Percentiles rank a stretch among this genome's conserved stretches.
phyloP scores from a whole-genome alignment of 2,888 invertebrate genomes.

The Rotaria magnacalcarata region DNA sequence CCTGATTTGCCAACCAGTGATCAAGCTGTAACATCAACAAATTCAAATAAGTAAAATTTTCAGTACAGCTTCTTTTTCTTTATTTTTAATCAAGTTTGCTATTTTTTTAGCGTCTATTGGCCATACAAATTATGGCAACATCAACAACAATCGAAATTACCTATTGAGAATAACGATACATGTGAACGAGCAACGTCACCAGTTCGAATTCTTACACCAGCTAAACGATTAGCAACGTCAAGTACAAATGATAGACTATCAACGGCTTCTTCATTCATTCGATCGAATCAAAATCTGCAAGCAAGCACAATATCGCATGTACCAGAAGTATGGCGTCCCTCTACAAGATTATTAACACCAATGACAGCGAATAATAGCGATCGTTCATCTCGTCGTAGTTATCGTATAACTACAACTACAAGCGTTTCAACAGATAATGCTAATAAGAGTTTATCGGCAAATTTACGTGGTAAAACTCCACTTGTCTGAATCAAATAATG shows the following conservation, averaged over 20 bases:
- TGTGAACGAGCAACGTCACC: slow-evolving; percentile 7
- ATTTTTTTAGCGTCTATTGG: not conserved
- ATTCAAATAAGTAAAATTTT: not conserved
- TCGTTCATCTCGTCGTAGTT: too few relatives aligned
- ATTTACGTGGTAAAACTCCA: not conserved
- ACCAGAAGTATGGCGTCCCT: too few relatives aligned
- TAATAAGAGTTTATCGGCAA: not conserved
- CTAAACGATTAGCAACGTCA: too few relatives aligned
- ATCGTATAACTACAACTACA: too few relatives aligned
- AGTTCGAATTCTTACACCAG: not conserved
- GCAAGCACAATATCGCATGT: too few relatives aligned
- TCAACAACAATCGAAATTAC: not conserved
- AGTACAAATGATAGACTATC: too few relatives aligned
- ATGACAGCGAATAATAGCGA: too few relatives aligned
- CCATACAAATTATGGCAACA: not conserved
- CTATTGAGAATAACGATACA: not conserved
- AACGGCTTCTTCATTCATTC: too few relatives aligned
- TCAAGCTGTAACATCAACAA: not conserved
- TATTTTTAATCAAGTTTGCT: not conserved
- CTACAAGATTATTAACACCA: too few relatives aligned
- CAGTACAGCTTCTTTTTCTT: not conserved
- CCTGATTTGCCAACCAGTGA: not conserved
- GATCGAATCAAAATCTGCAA: too few relatives aligned
- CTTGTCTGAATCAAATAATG: not conserved
- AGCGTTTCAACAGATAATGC: too few relatives aligned